These are phyloP conservation scores for Poeciliopsis retropinna DNA, from an alignment of 2,113 vertebrate genomes.

Conservation along the genomic window DNA sequence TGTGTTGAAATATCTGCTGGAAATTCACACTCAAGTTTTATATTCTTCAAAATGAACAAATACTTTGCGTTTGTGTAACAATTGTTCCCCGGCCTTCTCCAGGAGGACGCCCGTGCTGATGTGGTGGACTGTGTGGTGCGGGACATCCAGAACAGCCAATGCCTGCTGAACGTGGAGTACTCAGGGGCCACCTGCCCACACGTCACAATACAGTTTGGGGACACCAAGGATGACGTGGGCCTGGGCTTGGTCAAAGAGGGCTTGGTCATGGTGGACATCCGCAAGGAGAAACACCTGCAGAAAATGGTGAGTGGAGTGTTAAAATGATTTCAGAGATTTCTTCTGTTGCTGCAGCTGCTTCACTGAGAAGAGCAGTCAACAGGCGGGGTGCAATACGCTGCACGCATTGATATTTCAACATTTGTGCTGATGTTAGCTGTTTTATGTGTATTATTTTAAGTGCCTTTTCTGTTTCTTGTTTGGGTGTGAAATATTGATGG, in stretches of 20 bases:
- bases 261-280: conserved; percentile 91
- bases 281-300: conserved; percentile 92
- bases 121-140: conserved; percentile 91
- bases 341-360: neutral
- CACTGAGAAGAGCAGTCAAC: neutral
- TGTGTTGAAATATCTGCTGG: no score
- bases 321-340: neutral
- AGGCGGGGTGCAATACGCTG: neutral
- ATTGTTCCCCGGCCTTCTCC: neutral
- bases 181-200: conserved; percentile 82
- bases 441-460: neutral
- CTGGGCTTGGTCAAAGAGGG: conserved; percentile 92
- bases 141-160: conserved; percentile 94
- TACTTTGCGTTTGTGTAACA: neutral
- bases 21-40: neutral
- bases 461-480: neutral
- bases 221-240: conserved; percentile 92
- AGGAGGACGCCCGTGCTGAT: conserved; percentile 90
- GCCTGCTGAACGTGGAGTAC: conserved; percentile 92
- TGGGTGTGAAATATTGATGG: neutral
- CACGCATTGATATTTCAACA: neutral
- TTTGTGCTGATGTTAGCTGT: neutral
- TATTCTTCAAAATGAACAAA: neutral
- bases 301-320: conserved; percentile 84
- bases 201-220: conserved; percentile 89